A percentile compares a stretch with the other conserved stretches of the same genome.
phyloP scores from a whole-genome alignment of 2,888 invertebrate genomes.

The Diaprepes abbreviatus region DNA sequence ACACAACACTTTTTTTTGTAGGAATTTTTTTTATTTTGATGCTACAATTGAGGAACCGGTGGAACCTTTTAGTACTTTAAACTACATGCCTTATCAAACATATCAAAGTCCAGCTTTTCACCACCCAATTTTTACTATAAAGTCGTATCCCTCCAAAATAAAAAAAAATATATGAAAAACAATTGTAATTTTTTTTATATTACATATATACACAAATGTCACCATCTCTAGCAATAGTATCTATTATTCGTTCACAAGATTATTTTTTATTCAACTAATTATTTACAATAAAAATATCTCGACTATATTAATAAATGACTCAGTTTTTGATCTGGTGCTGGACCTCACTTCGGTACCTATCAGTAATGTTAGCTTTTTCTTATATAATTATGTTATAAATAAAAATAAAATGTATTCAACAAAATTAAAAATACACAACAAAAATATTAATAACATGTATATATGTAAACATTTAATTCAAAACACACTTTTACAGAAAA shows the following conservation, averaged over 20 bases:
- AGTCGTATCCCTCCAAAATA: too few relatives aligned
- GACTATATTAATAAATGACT: slow-evolving; percentile 25
- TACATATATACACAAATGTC: too few relatives aligned
- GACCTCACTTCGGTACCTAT: slow-evolving; percentile 5
- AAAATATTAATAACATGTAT: slow-evolving; percentile 24
- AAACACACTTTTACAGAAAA: slow-evolving; percentile 18
- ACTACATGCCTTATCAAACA: too few relatives aligned
- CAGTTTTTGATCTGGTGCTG: slow-evolving; percentile 15
- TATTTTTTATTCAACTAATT: slow-evolving; percentile 14
- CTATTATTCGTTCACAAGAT: slow-evolving; percentile 18
- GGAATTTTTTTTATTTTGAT: too few relatives aligned
- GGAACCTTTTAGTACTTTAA: too few relatives aligned
- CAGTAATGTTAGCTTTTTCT: slow-evolving; percentile 11
- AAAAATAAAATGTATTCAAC: slow-evolving; percentile 17
- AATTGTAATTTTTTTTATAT: too few relatives aligned
- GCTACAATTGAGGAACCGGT: too few relatives aligned
- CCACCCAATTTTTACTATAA: too few relatives aligned
- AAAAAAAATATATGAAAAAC: too few relatives aligned
- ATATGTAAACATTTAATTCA: slow-evolving; percentile 14
- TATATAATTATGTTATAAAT: slow-evolving; percentile 17
- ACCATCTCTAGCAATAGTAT: background rate
- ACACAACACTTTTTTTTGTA: too few relatives aligned
- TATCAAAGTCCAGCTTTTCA: too few relatives aligned
- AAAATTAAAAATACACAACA: slow-evolving; percentile 28
- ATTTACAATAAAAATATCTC: slow-evolving; percentile 26